These are phyloP conservation scores for Thaumatotibia leucotreta DNA, from an alignment of 1,140 invertebrate species.

Conservation along the genomic window DNA sequence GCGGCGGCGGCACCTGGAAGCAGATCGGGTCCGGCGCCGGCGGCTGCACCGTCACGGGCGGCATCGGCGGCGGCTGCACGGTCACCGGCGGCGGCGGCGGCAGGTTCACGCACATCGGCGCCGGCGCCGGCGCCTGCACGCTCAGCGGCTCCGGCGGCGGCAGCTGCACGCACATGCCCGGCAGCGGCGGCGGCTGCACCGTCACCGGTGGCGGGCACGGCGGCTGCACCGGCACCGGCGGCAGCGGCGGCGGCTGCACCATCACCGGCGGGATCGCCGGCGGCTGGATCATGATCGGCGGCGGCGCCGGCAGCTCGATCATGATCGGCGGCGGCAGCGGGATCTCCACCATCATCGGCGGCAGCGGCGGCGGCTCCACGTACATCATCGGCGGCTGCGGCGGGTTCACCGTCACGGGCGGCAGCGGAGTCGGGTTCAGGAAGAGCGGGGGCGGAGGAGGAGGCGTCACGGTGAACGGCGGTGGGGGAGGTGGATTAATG, in stretches of 20 bases:
- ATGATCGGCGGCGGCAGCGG: slow-evolving; percentile 48
- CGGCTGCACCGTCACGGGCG: slow-evolving; percentile 21
- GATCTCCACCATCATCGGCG: slow-evolving; percentile 53
- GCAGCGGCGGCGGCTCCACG: slow-evolving; percentile 45
- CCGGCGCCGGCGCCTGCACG: slow-evolving; percentile 51
- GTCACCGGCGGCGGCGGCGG: slow-evolving; percentile 43
- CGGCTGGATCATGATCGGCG: slow-evolving; percentile 50
- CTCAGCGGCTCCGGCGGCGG: slow-evolving; percentile 32
- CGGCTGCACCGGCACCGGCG: slow-evolving; percentile 54
- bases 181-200: slow-evolving; percentile 48
- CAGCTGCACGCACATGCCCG: slow-evolving; percentile 13
- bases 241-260: slow-evolving; percentile 44
- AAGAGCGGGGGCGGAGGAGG: slow-evolving; percentile 6
- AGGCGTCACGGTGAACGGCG: slow-evolving; percentile 32
- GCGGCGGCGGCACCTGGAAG: slow-evolving; percentile 51
- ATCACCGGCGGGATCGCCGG: slow-evolving; percentile 49
- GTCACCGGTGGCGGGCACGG: slow-evolving; percentile 45
- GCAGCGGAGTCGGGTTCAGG: slow-evolving; percentile 37
- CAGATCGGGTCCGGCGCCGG: slow-evolving; percentile 48
- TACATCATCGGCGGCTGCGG: slow-evolving; percentile 45
- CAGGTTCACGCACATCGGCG: slow-evolving; percentile 47
- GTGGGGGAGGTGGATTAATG: slow-evolving; percentile 41
- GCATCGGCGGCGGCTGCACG: slow-evolving; percentile 39
- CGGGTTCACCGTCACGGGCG: slow-evolving; percentile 52
- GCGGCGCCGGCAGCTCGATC: slow-evolving; percentile 47